These are phyloP conservation scores for Cephalopterus ornatus DNA, from an alignment of 2,113 vertebrate species.

Conservation along the genomic window DNA sequence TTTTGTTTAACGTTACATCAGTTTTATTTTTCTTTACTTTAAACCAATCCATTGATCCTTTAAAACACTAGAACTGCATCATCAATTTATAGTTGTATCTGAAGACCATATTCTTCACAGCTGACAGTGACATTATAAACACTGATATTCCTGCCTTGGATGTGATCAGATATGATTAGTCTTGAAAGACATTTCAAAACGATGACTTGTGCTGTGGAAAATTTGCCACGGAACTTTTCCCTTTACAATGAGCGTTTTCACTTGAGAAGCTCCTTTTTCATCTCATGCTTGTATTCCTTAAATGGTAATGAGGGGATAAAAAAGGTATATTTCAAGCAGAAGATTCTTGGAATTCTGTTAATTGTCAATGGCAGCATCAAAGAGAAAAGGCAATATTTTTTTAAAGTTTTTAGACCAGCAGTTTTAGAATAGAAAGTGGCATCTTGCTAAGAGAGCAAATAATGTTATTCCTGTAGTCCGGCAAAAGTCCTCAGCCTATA, in stretches of 20 bases:
- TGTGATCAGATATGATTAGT: background rate
- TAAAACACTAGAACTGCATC: background rate
- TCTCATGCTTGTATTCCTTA: background rate
- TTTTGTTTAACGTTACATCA: background rate
- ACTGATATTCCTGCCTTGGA: background rate
- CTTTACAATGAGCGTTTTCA: background rate
- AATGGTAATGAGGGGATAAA: background rate
- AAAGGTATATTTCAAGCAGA: background rate
- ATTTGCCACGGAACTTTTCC: background rate
- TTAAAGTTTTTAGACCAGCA: background rate
- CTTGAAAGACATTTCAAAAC: conserved; percentile 8
- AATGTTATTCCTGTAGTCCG: background rate
- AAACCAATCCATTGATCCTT: background rate
- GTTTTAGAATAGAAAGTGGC: background rate
- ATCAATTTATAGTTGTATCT: background rate
- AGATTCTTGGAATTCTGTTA: background rate
- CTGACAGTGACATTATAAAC: background rate
- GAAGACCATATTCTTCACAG: background rate
- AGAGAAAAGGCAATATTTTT: background rate
- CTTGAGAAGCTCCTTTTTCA: background rate
- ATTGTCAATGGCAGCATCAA: background rate
- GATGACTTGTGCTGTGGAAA: background rate
- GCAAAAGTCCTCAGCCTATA: background rate
- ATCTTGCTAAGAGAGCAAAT: background rate
- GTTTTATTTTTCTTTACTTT: background rate